Percentiles rank a stretch among this genome's conserved stretches.
phyloP scores from a whole-genome alignment of 2,113 vertebrate genomes.

The Spheniscus mendiculus region DNA sequence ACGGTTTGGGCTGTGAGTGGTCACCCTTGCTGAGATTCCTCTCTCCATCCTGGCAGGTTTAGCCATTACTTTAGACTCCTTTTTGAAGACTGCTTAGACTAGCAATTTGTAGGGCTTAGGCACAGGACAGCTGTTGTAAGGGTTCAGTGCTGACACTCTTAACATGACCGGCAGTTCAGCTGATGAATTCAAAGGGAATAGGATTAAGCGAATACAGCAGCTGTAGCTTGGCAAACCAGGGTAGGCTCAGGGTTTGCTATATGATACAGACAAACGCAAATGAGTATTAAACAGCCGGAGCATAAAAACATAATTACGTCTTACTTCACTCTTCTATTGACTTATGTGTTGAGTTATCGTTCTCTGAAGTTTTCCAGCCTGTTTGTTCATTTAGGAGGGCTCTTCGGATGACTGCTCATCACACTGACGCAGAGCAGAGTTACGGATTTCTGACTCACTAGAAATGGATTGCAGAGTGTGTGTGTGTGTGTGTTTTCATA shows the following conservation, averaged over 20 bases:
- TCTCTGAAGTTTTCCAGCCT: not conserved
- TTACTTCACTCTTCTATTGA: not conserved
- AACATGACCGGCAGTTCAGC: not conserved
- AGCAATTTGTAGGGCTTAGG: not conserved
- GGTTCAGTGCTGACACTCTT: not conserved
- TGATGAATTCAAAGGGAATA: not conserved
- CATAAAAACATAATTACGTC: not conserved
- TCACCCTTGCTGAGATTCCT: not conserved
- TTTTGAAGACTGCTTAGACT: not conserved
- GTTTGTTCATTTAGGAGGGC: not conserved
- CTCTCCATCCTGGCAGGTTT: not conserved
- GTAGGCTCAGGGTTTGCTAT: not conserved
- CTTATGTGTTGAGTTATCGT: not conserved
- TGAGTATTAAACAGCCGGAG: not conserved
- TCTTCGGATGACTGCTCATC: not conserved
- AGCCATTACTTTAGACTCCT: not conserved
- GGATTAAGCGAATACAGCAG: not conserved
- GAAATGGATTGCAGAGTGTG: not conserved
- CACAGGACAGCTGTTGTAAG: not conserved
- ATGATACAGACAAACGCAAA: not conserved
- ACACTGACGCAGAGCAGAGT: not conserved
- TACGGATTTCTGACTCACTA: not conserved
- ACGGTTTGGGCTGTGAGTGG: fast-evolving
- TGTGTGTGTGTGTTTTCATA: not conserved
- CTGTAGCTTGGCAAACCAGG: not conserved